Evolutionary conservation across 2,797 vertebrate genomes (phyloP).

Genomic region (Muraenolepis orangiensis): DNA sequence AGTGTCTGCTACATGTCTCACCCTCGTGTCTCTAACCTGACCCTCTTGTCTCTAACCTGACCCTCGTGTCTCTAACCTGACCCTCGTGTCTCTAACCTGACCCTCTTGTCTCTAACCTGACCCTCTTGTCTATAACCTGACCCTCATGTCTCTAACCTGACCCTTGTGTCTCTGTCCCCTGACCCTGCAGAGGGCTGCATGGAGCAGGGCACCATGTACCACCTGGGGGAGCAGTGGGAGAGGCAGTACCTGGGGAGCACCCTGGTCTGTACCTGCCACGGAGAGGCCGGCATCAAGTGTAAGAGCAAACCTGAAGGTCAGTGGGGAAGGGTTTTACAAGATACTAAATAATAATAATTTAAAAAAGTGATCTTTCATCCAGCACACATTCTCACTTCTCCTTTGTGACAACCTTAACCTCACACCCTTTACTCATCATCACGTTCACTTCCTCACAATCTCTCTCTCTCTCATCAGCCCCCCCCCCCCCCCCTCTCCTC

Average conservation of each 20-base stretch:
- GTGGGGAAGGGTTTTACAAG: conserved; percentile 38
- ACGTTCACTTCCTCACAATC: background rate
- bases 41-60: too few species aligned
- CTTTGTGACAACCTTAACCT: background rate
- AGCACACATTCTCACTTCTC: background rate
- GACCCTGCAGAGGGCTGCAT: conserved; percentile 79
- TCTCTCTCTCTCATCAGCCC: background rate
- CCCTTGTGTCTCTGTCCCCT: background rate
- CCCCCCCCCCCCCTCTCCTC: background rate
- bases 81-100: too few species aligned
- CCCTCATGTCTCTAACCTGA: background rate
- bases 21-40: too few species aligned
- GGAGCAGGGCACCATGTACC: conserved; percentile 83
- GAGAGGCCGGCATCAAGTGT: conserved; percentile 89
- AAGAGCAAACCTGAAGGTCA: conserved; percentile 94
- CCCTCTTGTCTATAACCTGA: too few species aligned
- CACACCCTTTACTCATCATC: background rate
- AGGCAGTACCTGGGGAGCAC: conserved; percentile 84
- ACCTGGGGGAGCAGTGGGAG: conserved; percentile 91
- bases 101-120: too few species aligned
- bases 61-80: too few species aligned
- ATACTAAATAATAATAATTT: too few species aligned
- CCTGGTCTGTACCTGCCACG: conserved; percentile 92
- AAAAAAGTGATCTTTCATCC: background rate
- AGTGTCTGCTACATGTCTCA: too few species aligned